Base-by-base conservation (phyloP, 2,797 vertebrate genomes). In the Phoxinus dragarum region DNA sequence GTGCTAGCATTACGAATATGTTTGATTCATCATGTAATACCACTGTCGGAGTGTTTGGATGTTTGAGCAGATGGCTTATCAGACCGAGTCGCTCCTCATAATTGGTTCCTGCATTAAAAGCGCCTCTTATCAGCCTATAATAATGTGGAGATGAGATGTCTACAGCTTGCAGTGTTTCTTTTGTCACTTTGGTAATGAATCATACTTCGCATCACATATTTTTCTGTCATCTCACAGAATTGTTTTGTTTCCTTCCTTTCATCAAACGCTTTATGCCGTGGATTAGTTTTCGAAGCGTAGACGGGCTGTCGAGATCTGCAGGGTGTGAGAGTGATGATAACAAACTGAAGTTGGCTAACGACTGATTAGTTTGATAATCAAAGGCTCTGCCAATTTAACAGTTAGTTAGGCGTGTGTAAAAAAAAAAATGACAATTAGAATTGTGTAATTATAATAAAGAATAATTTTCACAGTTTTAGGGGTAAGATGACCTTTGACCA, bases 101-200 rank as follows among this genome's bases (percentile, higher is more conserved):
- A 87, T 77, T 78, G 81, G 69, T 73, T 81, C 49, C 73, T 73
- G 59, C 59, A 80, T 71, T 82, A 81, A 89, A 85, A 87, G 56
- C 5, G 34, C 34, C 74, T 73, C 80, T 88, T 88, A 89, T 84
- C 64, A 31, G 67, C 73, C n/a, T 38, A 47, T 86, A 80, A 84
- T 87, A 81, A 84, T 87, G 76, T 68, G 56, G 82, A 85, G 87
- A 88, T 88, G 76, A 88, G 84, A 88, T 84, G 84, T 85, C 86
- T 77, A 56, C 44, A 52, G 74, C 84, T 54, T 34, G 77, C 27
- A 10, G 21, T 77, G 83, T 61, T 84, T 73, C 42, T 77, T 66
- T 82, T 81, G 76, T 88, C 79, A 82, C 84, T 52, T 78, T 76
- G 69, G 85, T 85, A 86, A 88, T 86, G 86, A 86, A 83, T 81